Evolutionary conservation across 37 sponge, comb jelly and placozoan species (phyloP).

Genomic region (Haliclona indistincta): DNA sequence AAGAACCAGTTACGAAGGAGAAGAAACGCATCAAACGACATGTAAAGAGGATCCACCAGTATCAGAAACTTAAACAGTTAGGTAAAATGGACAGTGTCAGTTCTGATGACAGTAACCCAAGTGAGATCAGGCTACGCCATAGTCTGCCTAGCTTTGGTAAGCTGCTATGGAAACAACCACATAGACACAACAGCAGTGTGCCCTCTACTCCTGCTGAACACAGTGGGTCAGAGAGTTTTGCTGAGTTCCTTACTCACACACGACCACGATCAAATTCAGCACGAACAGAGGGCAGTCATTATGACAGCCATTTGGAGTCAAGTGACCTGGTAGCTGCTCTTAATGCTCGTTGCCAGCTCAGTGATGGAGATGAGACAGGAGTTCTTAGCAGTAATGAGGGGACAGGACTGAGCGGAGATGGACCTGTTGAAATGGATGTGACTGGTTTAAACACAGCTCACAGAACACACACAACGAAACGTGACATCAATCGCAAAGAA

Average conservation of each 20-base stretch:
- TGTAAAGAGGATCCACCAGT: not conserved
- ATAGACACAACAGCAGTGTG: slow-evolving; percentile 40
- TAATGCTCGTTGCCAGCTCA: no score
- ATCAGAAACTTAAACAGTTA: slow-evolving; percentile 13
- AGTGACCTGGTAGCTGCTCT: no score
- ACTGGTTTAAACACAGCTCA: no score
- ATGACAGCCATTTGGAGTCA: slow-evolving; percentile 4
- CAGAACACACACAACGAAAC: no score
- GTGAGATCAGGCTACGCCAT: not conserved
- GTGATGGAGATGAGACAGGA: slow-evolving; percentile 10
- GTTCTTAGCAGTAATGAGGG: no score
- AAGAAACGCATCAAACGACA: not conserved
- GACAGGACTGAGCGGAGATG: no score
- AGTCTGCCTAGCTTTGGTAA: not conserved
- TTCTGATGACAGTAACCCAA: slow-evolving; percentile 43
- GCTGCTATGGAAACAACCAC: slow-evolving; percentile 5
- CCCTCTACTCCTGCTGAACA: slow-evolving; percentile 36
- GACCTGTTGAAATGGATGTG: no score
- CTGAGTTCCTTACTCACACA: slow-evolving; percentile 29
- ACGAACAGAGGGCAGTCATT: slow-evolving; percentile 26
- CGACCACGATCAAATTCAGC: slow-evolving; percentile 25
- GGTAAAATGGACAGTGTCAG: slow-evolving; percentile 57
- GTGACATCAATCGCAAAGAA: no score
- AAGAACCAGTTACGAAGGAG: slow-evolving; percentile 22
- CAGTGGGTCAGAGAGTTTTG: slow-evolving; percentile 32